A percentile compares a stretch with the other conserved stretches of the same genome.
Conservation (phyloP, 2,888 invertebrate genomes). For the Drosophila picticornis region DNA sequence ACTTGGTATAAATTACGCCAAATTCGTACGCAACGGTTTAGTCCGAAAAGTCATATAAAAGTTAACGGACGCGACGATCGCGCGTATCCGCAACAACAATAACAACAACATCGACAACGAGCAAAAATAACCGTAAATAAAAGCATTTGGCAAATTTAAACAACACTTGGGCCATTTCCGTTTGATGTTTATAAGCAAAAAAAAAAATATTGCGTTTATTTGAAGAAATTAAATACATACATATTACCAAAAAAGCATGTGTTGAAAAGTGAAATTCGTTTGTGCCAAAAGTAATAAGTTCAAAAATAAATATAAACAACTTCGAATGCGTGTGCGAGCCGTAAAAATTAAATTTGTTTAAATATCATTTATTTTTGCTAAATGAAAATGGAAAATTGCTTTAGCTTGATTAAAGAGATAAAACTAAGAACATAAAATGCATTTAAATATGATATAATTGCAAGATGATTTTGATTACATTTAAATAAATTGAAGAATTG, state of each 20-base stretch:
- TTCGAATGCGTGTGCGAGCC: slow-evolving; percentile 13
- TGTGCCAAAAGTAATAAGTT: slow-evolving; percentile 18
- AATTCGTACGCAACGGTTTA: slow-evolving; percentile 76
- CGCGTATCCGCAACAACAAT: slow-evolving; percentile 25
- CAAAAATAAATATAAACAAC: slow-evolving; percentile 23
- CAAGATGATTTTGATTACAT: not conserved
- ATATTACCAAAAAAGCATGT: not conserved
- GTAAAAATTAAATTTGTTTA: slow-evolving; percentile 17
- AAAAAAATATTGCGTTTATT: slow-evolving; percentile 32
- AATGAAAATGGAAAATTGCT: not conserved
- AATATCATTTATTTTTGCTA: not conserved
- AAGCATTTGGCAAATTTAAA: slow-evolving; percentile 38
- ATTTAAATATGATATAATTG: not conserved
- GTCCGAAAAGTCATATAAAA: slow-evolving; percentile 67
- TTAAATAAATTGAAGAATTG: not conserved
- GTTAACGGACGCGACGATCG: slow-evolving; percentile 58
- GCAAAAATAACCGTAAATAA: slow-evolving; percentile 44
- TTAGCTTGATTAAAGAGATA: not conserved
- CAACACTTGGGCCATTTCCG: slow-evolving; percentile 34
- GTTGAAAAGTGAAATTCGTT: slow-evolving; percentile 24
- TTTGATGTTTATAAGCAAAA: slow-evolving; percentile 43
- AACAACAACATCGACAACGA: slow-evolving; percentile 12
- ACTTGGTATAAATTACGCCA: slow-evolving; percentile 81
- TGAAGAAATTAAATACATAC: slow-evolving; percentile 20
- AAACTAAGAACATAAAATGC: not conserved